Evolutionary conservation across 2,797 vertebrate species (phyloP), one percentile per base, ranked within the genome.

Genomic region (Esox lucius): DNA sequence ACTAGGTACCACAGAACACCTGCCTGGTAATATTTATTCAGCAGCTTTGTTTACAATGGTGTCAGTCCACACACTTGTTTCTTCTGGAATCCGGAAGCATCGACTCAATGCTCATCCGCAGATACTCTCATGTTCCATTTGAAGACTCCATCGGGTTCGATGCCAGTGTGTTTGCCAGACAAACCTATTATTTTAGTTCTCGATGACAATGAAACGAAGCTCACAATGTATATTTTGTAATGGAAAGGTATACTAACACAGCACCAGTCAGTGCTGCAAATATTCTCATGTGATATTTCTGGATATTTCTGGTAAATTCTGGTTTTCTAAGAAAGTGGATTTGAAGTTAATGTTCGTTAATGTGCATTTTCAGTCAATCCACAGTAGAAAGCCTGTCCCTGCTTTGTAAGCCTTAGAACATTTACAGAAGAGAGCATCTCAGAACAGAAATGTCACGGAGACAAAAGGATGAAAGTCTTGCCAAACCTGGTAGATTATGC

Each of bases 401-500:
- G 33, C 26, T 64, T 5, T 67, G 13, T 35, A 31, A 67, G 16
- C 65, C 33, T 39, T 67, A 31, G 4, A n/a, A 62, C 62, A 62
- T 17, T 19, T 35, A 66, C 35, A 35, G n/a, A 66, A 66, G 26
- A 31, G 31, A 67, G 39, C 3, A 67, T 33, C 12, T 39, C 17
- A 67, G 33, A 31, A 39, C 35, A 39, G 35, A 6, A 8, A 39
- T 19, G 65, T 31, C 16, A 67, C 65, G 67, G n/a, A 26, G 24
- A 33, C 11, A 28, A 13, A 42, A 42, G n/a, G 67, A 42, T 68
- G 35, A 68, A 48, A 46, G 67, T 12, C 16, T 11, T 13, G 67
- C 67, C 67, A 48, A 48, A 19, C 67, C n/a, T 33, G 67, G n/a
- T 33, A 67, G 19, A 67, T 67, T 15, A 67, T 35, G 28, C 65